Evolutionary conservation across 2,797 vertebrate genomes (phyloP), one percentile per base, ranked within the genome.

Genomic region (Gastrophryne carolinensis): DNA sequence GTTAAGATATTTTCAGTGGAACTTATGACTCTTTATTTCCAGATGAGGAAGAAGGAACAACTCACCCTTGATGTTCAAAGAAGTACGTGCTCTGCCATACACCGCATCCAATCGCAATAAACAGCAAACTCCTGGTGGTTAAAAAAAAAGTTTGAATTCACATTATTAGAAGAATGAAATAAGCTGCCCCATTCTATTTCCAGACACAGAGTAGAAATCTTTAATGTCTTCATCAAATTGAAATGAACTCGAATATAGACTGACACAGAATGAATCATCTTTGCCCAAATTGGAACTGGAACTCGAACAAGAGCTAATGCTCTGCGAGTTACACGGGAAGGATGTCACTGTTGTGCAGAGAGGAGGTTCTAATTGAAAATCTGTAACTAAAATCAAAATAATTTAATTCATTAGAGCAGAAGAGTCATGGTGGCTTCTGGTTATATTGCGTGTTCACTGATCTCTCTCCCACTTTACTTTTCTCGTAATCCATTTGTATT

Each of bases 51-150:
- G 37, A 61, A 75, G 73, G 44, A 68, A 69, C 17, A 60, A 41
- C 62, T 75, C 37, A 75, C 56, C 73, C 64, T 69, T 58, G 64
- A 63, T 24, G 73, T 70, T 49, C 27, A 57, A 30, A 66, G 44
- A 49, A 44, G 13, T 57, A 41, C 26, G 49, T 19, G 15, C n/a
- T 41, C 65, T 62, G 24, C 37, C 27, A 32, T 69, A 30, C 27
- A 19, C 56, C 32, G 73, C 65, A 76, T 69, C 65, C 57, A 27
- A 76, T 32, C 39, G 17, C 35, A 53, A 62, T 41, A 62, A 76
- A 69, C 73, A 76, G 65, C 57, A 67, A 39, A 49, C 53, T 34
- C 39, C 62, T 66, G 62, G 21, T 26, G 52, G 44, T 5, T 37
- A 67, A 21, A 37, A 62, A 68, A 75, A 52, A 41, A 15, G 8